Percentiles rank a stretch among this genome's conserved stretches.
Conservation (phyloP, 2,113 vertebrate genomes). For the Hydrochoerus hydrochaeris region DNA sequence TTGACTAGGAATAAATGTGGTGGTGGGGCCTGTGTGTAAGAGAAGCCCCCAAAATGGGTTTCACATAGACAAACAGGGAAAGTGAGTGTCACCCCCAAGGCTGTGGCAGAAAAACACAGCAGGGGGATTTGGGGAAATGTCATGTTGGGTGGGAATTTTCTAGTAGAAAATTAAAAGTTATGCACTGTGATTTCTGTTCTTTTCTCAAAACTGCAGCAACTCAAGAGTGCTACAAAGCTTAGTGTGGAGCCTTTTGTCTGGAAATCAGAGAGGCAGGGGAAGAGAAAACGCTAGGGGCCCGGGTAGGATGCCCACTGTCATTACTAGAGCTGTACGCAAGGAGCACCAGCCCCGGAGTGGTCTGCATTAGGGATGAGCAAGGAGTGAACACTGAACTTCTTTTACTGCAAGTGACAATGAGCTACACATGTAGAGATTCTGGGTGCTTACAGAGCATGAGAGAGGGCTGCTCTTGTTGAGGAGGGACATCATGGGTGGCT, state of each 20-base stretch:
- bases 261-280: not conserved
- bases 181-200: not conserved
- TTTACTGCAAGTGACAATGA: not conserved
- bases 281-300: not conserved
- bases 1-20: not conserved
- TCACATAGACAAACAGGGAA: not conserved
- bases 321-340: not conserved
- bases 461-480: not conserved
- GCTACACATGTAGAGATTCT: not conserved
- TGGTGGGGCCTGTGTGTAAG: not conserved
- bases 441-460: not conserved
- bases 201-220: not conserved
- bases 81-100: too few species aligned
- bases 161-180: not conserved
- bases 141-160: not conserved
- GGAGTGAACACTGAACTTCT: not conserved
- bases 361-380: too few species aligned
- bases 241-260: not conserved
- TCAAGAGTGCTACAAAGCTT: not conserved
- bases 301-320: not conserved
- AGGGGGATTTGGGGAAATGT: not conserved
- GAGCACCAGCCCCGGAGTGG: not conserved
- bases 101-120: not conserved
- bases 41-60: not conserved
- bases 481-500: not conserved